Percentiles rank a stretch among this genome's conserved stretches.
Conservation (phyloP, 2,797 vertebrate genomes). For the Hirundo rustica region DNA sequence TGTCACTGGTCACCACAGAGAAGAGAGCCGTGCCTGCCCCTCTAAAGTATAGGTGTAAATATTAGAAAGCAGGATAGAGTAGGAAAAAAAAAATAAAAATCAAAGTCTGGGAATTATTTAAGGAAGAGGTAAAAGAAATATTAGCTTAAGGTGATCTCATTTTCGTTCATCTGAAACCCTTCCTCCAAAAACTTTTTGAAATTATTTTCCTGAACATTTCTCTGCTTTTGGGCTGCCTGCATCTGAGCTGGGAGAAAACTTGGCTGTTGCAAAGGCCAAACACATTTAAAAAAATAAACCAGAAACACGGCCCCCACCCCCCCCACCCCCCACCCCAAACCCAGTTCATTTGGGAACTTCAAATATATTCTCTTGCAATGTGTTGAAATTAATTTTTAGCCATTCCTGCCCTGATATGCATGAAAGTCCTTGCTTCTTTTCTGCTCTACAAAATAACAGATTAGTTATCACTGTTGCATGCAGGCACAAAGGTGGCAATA, state of each 20-base stretch:
- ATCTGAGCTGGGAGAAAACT: not conserved
- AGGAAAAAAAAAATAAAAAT: not conserved
- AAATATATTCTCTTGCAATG: not conserved
- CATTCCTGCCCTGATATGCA: not conserved
- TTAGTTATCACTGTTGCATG: not conserved
- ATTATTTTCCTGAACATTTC: not conserved
- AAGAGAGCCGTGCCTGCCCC: not conserved
- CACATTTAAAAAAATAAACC: not conserved
- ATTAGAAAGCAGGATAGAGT: not conserved
- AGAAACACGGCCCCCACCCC: too few relatives aligned
- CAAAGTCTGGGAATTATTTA: not conserved
- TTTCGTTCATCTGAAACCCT: not conserved
- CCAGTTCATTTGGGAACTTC: not conserved
- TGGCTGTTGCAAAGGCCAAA: not conserved
- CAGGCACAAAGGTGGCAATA: not conserved
- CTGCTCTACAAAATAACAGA: not conserved
- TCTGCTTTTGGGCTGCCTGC: not conserved
- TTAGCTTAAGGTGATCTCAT: not conserved
- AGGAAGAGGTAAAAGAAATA: not conserved
- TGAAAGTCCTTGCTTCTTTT: not conserved
- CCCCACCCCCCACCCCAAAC: accelerated
- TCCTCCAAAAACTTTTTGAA: not conserved
- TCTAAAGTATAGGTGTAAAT: not conserved
- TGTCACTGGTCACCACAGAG: not conserved
- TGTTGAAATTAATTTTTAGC: not conserved